A percentile compares a stretch with the other conserved stretches of the same genome.
phyloP scores from a whole-genome alignment of 2,113 vertebrate species.

The Epinephelus cyanopodus region DNA sequence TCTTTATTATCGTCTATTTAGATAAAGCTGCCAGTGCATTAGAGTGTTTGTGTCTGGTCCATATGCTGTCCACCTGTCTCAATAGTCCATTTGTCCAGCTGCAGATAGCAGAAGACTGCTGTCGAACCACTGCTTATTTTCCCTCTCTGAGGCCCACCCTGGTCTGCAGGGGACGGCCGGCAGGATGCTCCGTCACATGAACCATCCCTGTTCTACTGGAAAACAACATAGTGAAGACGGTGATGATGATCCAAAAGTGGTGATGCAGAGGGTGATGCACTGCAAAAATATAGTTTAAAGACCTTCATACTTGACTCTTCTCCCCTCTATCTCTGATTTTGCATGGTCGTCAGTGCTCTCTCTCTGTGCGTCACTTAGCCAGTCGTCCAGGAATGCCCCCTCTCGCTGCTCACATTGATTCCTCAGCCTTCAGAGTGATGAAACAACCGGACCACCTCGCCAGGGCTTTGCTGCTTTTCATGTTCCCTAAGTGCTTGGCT shows the following conservation, averaged over 20 bases:
- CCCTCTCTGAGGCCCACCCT: conserved; percentile 63
- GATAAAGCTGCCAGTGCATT: conserved; percentile 45
- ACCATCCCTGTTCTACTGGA: conserved; percentile 1
- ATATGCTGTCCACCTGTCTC: conserved; percentile 78
- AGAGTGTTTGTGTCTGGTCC: conserved; percentile 63
- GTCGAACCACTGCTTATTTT: conserved; percentile 67
- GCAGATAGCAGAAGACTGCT: conserved; percentile 45
- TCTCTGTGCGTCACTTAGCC: conserved; percentile 36
- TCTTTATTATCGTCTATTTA: conserved; percentile 29
- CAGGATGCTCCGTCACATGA: conserved; percentile 18
- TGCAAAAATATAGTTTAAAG: background rate
- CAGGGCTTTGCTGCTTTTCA: conserved; percentile 74
- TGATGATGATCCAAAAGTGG: background rate
- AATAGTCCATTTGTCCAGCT: conserved; percentile 76
- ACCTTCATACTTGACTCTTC: background rate
- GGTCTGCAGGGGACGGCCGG: conserved; percentile 39
- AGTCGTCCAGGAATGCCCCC: conserved; percentile 57
- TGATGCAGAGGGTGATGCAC: background rate
- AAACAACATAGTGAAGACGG: conserved; percentile 13
- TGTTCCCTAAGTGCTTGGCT: conserved; percentile 69
- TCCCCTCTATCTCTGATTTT: background rate
- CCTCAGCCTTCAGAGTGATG: conserved; percentile 51
- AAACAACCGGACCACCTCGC: conserved; percentile 63
- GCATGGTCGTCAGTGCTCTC: background rate
- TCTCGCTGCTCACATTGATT: conserved; percentile 69